Conservation (phyloP, 1,140 invertebrate species). For the Cheumatopsyche charites region DNA sequence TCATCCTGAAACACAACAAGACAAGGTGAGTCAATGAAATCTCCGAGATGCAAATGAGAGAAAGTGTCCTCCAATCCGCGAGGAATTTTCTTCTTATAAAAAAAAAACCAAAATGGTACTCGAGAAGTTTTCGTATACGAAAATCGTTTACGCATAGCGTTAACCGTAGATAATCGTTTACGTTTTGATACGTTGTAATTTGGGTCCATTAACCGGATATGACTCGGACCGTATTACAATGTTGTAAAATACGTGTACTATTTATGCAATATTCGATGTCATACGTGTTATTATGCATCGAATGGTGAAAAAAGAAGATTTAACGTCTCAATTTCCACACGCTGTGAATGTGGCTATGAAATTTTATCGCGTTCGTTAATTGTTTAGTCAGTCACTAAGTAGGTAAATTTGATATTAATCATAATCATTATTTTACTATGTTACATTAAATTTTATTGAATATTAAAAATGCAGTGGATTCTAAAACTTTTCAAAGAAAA, state of each 20-base stretch:
- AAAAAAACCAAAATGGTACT: no score
- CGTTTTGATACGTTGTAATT: constrained; percentile 21
- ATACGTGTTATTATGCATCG: constrained; percentile 16
- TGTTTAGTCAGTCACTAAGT: no score
- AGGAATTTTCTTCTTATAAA: no score
- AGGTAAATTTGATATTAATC: no score
- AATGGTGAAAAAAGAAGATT: not conserved
- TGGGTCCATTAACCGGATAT: constrained; percentile 14
- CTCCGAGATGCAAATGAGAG: constrained; percentile 2
- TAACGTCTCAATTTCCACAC: constrained; percentile 7
- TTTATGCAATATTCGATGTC: constrained; percentile 15
- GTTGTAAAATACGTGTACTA: constrained; percentile 1
- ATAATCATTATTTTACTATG: no score
- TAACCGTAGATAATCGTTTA: constrained; percentile 11
- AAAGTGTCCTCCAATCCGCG: not conserved
- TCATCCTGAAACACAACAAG: no score
- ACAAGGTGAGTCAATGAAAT: not conserved
- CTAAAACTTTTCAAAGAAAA: no score
- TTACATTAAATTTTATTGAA: no score
- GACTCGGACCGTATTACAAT: not conserved
- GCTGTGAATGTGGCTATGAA: constrained; percentile 8
- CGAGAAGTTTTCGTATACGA: not conserved
- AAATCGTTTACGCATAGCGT: constrained; percentile 6
- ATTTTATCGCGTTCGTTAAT: no score
- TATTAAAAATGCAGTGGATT: no score